A percentile compares a stretch with the other conserved stretches of the same genome.
Evolutionary conservation across 2,113 vertebrate species (phyloP).

Genomic region (Clupea harengus): DNA sequence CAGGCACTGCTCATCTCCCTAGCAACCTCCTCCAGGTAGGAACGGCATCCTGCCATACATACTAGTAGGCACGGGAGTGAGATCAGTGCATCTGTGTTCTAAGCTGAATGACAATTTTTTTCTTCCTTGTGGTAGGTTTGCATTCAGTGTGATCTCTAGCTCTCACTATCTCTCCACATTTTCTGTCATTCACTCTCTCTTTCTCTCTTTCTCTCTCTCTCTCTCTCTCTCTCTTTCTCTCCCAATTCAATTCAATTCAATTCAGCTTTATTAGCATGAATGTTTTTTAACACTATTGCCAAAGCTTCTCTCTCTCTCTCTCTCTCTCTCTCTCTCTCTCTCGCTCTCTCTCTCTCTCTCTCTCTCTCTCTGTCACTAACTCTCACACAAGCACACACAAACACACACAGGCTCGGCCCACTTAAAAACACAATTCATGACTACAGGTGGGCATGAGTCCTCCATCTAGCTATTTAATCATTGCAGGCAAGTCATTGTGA

Average conservation of each 20-base stretch:
- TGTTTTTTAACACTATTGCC: no score
- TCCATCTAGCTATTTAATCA: background rate
- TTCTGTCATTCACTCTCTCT: no score
- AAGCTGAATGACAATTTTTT: background rate
- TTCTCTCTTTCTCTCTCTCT: no score
- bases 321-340: background rate
- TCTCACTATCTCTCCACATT: no score
- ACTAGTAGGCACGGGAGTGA: background rate
- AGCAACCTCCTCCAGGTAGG: constrained; percentile 95
- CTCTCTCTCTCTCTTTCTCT: no score
- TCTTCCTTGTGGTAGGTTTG: background rate
- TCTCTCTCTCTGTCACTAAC: background rate
- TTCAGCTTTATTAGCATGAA: no score
- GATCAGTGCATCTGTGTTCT: no score
- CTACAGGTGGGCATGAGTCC: background rate
- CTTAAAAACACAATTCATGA: background rate
- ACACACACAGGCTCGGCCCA: constrained; percentile 28
- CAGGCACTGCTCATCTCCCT: constrained; percentile 95
- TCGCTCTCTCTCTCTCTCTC: background rate
- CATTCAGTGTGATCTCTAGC: background rate
- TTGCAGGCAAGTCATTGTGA: background rate
- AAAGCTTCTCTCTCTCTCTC: no score
- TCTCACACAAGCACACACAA: constrained; percentile 44
- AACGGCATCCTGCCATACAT: background rate
- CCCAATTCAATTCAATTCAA: no score